Conservation (phyloP, 2,888 invertebrate species). For the Tipula lateralis region DNA sequence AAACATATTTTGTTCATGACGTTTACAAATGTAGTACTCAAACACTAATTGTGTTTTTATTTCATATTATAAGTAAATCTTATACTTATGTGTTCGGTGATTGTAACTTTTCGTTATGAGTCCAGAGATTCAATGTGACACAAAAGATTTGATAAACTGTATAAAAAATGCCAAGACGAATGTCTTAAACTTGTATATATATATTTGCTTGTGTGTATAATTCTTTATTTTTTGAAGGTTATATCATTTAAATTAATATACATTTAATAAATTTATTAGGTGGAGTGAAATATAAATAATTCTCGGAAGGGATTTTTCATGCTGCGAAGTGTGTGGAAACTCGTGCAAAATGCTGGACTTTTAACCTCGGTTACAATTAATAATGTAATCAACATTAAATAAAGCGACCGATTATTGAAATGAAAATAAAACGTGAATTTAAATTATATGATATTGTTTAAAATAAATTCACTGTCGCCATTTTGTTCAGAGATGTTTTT, state of each 20-base stretch:
- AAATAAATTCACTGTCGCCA: not conserved
- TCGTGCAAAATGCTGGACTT: slow-evolving; percentile 15
- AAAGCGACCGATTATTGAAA: not conserved
- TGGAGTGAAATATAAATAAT: not conserved
- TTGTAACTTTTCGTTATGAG: not conserved
- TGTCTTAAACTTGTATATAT: too few species aligned
- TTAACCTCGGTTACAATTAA: not conserved
- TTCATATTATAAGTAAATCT: not conserved
- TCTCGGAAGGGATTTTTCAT: not conserved
- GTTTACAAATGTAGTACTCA: not conserved
- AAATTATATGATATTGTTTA: not conserved
- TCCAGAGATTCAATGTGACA: not conserved
- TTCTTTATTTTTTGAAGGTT: slow-evolving; percentile 3
- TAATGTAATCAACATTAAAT: not conserved
- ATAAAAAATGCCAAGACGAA: not conserved
- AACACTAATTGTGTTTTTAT: not conserved
- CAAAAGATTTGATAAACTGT: not conserved
- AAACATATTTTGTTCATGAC: not conserved
- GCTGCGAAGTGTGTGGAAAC: not conserved
- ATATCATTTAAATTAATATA: slow-evolving; percentile 6
- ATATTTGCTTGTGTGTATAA: not conserved
- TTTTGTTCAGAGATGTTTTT: not conserved
- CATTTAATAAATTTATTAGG: not conserved
- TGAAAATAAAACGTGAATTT: not conserved
- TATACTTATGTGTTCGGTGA: not conserved